These are phyloP conservation scores for Paguma larvata DNA, from an alignment of 2,797 vertebrate species.

Conservation along the genomic window DNA sequence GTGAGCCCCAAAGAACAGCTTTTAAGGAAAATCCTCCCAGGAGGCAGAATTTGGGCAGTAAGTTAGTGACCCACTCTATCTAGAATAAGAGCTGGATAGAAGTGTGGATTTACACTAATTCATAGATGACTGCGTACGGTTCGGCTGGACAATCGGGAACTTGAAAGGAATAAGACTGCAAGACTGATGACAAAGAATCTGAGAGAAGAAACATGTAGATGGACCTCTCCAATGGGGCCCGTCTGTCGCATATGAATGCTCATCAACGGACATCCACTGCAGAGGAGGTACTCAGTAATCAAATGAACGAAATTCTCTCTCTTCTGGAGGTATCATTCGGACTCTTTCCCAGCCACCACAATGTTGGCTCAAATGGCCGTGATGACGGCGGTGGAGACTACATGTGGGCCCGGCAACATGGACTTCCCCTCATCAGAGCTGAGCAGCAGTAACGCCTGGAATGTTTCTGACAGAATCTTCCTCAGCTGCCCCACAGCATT, in stretches of 20 bases:
- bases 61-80: not conserved
- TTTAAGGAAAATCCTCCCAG: not conserved
- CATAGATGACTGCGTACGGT: not conserved
- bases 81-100: constrained; percentile 1
- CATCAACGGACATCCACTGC: not conserved
- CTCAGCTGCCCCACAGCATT: not conserved
- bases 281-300: not conserved
- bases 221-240: not conserved
- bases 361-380: not conserved
- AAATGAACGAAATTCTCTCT: not conserved
- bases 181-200: not conserved
- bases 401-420: not conserved
- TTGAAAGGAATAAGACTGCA: not conserved
- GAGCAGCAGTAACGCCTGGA: not conserved
- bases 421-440: not conserved
- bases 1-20: not conserved
- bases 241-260: not conserved
- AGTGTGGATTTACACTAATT: not conserved
- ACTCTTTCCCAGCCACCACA: not conserved
- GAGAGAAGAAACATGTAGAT: not conserved
- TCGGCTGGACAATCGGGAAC: not conserved
- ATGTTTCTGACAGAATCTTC: not conserved
- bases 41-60: not conserved
- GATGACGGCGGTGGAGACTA: not conserved
- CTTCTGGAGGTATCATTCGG: not conserved